Evolutionary conservation across 2,113 vertebrate genomes (phyloP), one percentile per base, ranked within the genome.

Genomic region (Motacilla tschutschensis): DNA sequence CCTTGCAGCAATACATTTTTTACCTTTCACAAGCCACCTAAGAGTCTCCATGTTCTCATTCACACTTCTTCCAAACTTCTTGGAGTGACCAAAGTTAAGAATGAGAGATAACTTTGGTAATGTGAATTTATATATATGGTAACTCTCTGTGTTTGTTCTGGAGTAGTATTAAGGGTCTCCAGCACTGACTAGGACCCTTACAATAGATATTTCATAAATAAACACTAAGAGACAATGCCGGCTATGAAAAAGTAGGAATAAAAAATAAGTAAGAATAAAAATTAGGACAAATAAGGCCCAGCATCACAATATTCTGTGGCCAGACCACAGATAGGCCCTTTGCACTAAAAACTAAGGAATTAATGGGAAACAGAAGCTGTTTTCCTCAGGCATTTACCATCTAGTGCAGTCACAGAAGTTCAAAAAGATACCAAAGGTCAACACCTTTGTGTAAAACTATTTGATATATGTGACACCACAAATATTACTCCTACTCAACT

Each of bases 381-480:
- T 83, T 53, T 85, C 41, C 65, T 21, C n/a, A 57, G 31, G 25
- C 10, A 48, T 21, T 70, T 64, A 24, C 46, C 54, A 21, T 13
- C 38, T 70, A 82, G 44, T 2, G 5, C 29, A 75, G 29, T 18
- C 43, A 69, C 20, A 40, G 14, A 63, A 67, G 26, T n/a, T 66
- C 60, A 66, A 14, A 38, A 87, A 77, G 11, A 46, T 17, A 59
- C 19, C 50, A 48, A 55, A 64, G 28, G 11, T 40, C 50, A 74
- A 46, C 38, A 69, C 9, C 24, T 78, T 46, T 58, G 29, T 31
- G 29, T 54, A 58, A 46, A 87, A 38, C 21, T 46, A 21, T 43
- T 28, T 60, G 36, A 72, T 33, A 22, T 3, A 35, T 0, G 0
- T 47, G 29, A 36, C 7, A 50, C 19, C 12, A 33, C 21, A 72